Conservation (phyloP, 37 sponge, comb jelly and placozoan genomes). For the Eunapius fragilis region DNA sequence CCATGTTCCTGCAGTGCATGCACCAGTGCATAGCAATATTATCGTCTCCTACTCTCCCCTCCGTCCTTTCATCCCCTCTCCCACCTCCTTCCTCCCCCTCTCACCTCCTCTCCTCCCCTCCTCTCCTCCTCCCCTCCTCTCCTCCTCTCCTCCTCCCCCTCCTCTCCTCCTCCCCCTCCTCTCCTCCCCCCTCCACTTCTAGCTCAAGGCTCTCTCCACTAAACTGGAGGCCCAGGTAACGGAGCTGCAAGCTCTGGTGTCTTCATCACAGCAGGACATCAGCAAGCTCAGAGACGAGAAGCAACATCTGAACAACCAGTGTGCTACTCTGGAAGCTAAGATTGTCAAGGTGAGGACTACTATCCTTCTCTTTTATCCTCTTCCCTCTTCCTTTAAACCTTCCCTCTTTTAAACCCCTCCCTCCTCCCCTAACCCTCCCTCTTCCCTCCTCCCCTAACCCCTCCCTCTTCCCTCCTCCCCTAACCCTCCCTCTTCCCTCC, state of each 20-base stretch:
- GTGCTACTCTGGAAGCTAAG: conserved; percentile 21
- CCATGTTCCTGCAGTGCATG: too few species aligned
- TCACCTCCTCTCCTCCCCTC: neutral
- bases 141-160: neutral
- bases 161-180: neutral
- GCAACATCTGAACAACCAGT: conserved; percentile 15
- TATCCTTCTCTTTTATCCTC: neutral
- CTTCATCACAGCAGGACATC: conserved; percentile 11
- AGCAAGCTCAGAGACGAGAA: conserved; percentile 23
- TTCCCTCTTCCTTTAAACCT: neutral
- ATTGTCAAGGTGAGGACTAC: conserved; percentile 15
- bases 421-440: neutral
- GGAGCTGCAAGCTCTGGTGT: conserved; percentile 29
- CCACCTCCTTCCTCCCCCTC: neutral
- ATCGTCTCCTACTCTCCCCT: neutral
- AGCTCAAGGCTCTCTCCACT: neutral
- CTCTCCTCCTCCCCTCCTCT: neutral
- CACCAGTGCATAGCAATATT: too few species aligned
- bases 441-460: neutral
- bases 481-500: neutral
- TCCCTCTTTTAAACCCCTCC: neutral
- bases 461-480: neutral
- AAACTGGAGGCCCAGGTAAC: conserved; percentile 35
- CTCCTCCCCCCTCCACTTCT: neutral
- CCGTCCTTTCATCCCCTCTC: conserved; percentile 9